phyloP scores from a whole-genome alignment of 2,113 vertebrate genomes.

The Hypanus sabinus region DNA sequence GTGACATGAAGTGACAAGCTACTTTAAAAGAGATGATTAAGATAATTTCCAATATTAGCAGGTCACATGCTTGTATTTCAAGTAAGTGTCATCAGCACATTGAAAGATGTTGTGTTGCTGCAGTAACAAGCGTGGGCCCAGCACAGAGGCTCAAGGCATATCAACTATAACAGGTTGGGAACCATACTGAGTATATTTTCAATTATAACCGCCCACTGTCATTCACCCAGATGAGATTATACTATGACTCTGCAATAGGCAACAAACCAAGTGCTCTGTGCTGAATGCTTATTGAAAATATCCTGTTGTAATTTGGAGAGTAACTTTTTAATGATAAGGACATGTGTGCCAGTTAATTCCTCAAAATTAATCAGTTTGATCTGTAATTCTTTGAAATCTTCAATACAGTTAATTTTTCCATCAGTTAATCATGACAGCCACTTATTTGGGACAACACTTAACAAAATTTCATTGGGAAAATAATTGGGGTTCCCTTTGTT shows the following conservation, averaged over 20 bases:
- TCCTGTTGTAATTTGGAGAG: background rate
- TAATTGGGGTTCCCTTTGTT: too few species aligned
- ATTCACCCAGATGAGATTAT: background rate
- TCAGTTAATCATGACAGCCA: too few species aligned
- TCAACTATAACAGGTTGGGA: slow-evolving; percentile 6
- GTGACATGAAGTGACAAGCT: background rate
- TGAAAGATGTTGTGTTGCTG: background rate
- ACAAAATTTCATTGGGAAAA: too few species aligned
- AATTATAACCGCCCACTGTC: background rate
- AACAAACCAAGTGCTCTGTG: background rate
- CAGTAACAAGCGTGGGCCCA: background rate
- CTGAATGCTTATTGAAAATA: background rate
- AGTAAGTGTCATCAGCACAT: background rate
- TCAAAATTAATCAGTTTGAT: background rate
- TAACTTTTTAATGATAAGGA: background rate
- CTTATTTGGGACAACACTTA: too few species aligned
- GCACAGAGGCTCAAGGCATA: background rate
- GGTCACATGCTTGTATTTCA: background rate
- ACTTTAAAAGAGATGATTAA: background rate
- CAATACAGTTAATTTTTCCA: too few species aligned
- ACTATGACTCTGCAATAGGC: background rate
- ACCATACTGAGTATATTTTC: background rate
- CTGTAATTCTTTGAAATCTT: background rate
- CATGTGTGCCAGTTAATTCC: background rate
- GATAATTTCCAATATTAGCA: background rate